Conservation (phyloP, 2,113 vertebrate genomes). For the Pavo muticus region DNA sequence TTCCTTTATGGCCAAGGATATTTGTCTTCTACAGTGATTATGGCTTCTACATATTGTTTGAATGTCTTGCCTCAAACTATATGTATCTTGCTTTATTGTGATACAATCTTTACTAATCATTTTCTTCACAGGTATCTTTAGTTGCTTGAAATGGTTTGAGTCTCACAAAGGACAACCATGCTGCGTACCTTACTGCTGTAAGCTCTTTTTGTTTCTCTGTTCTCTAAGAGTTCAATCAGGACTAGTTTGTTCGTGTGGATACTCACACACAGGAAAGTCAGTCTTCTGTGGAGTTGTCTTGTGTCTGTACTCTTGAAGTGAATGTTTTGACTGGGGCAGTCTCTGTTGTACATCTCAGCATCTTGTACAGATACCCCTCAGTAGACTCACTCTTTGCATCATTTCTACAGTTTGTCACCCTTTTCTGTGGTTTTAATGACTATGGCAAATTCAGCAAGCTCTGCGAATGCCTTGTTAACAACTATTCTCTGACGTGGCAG, state of each 20-base stretch:
- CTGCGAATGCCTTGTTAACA: not conserved
- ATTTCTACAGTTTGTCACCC: not conserved
- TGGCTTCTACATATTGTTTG: not conserved
- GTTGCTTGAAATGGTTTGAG: not conserved
- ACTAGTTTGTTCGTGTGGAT: not conserved
- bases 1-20: not conserved
- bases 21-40: not conserved
- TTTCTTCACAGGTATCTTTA: not conserved
- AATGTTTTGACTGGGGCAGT: not conserved
- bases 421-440: not conserved
- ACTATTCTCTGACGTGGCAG: not conserved
- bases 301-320: not conserved
- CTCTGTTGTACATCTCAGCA: not conserved
- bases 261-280: not conserved
- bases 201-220: not conserved
- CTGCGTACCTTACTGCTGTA: not conserved
- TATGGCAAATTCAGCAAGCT: not conserved
- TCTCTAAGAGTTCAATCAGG: not conserved
- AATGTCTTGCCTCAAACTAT: not conserved
- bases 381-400: not conserved
- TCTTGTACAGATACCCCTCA: not conserved
- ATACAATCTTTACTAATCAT: not conserved
- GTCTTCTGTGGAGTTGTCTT: not conserved
- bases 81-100: not conserved
- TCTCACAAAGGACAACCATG: not conserved